Base-by-base conservation (phyloP, 2,113 vertebrate species). In the Piprites chloris region DNA sequence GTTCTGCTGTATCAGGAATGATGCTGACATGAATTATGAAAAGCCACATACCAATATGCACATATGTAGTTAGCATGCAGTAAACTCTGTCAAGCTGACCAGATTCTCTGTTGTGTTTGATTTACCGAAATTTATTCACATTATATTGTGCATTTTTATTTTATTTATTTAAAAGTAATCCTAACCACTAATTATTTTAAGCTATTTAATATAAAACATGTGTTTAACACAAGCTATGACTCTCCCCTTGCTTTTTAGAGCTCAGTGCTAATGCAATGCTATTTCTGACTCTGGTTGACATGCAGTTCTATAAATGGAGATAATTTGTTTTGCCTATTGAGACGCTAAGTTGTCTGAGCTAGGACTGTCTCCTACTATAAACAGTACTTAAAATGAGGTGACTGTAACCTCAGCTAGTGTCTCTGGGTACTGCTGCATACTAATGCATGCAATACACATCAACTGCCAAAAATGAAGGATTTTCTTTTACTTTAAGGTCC, bases 261-360 rank as follows among this genome's bases (percentile, higher is more conserved):
- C 74, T 90, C 2, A 30, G 85, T 95, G 90, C 65, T 96, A 89
- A 90, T 94, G 92, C 22, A 61, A 1, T 84, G 72, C 75, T 96
- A 85, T 97, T 96, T 90, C 88, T 96, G 88, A 94, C 76, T 96
- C 68, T 6, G 56, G 92, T 46, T 96, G 92, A 90, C 92, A 86
- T 46, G 46, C 26, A 52, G 80, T 75, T 84, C 93, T 96, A 90
- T 95, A 96, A 95, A 94, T 92, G 88, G 80, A 88, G 83, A 90
- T 90, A 92, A 95, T 95, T 96, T 95, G 87, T 96, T 97, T 94
- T 94, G 83, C 90, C 79, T 94, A 9, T 89, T 95, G 85, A 96
- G 92, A 93, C 49, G 53, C 79, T 61, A 62, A 78, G 41, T 77
- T 92, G 55, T 96, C 80, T 91, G 93, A 93, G 79, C 79, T 91